phyloP scores from a whole-genome alignment of 2,888 invertebrate genomes.

The Tinea semifulvella region DNA sequence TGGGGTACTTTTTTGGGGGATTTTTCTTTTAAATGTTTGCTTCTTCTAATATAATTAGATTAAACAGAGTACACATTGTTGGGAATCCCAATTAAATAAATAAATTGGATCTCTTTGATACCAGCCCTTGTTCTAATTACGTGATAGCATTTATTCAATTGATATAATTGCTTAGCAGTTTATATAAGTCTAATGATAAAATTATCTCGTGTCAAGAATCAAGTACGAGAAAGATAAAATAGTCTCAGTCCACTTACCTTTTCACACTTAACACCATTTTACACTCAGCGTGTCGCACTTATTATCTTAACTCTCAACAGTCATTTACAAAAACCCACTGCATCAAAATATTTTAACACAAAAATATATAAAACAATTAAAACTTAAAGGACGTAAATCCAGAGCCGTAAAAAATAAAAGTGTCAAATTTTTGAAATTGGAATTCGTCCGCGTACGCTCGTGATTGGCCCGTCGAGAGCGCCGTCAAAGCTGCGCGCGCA shows the following conservation, averaged over 20 bases:
- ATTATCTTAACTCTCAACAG: constrained; percentile 20
- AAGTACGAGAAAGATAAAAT: constrained; percentile 16
- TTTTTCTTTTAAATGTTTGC: too few species aligned
- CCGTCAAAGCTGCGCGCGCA: constrained; percentile 8
- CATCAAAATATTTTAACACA: background rate
- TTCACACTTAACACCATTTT: constrained; percentile 49
- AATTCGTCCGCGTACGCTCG: constrained; percentile 1
- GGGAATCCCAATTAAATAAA: too few species aligned
- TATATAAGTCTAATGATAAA: too few species aligned
- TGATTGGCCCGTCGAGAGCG: constrained; percentile 5
- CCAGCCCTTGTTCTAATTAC: too few species aligned
- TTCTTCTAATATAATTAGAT: too few species aligned
- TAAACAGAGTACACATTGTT: too few species aligned
- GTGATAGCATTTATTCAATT: too few species aligned
- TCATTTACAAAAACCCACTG: constrained; percentile 21
- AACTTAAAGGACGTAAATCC: too few species aligned
- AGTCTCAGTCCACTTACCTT: constrained; percentile 44
- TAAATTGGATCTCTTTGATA: too few species aligned
- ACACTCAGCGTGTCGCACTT: constrained; percentile 25
- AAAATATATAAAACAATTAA: background rate
- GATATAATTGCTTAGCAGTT: too few species aligned
- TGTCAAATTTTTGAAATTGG: background rate
- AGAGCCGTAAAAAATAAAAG: background rate
- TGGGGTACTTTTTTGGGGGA: too few species aligned
- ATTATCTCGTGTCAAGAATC: too few species aligned